Evolutionary conservation across 30 jellyfish, hydroid and myxozoan species (phyloP).

Genomic region (Nemopilema nomurai): DNA sequence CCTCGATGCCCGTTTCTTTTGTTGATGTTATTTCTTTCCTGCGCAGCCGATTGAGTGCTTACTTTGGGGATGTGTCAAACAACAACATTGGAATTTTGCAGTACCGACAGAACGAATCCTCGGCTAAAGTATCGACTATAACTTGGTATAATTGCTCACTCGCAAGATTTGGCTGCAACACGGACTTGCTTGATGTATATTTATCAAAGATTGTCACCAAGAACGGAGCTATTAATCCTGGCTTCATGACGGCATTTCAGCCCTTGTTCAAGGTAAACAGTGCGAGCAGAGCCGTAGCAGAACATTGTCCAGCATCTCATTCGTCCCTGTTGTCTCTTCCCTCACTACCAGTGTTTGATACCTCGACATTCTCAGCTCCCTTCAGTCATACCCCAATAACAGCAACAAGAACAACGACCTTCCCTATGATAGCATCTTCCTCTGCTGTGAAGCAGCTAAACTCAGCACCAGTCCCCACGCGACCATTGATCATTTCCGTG

Average conservation of each 20-base stretch:
- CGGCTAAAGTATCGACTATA: neutral
- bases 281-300: neutral
- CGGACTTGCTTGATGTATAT: neutral
- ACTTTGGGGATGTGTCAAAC: slow-evolving; percentile 44
- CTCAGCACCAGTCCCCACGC: slow-evolving; percentile 50
- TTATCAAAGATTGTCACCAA: neutral
- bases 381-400: neutral
- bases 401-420: neutral
- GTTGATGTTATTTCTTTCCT: slow-evolving; percentile 20
- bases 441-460: slow-evolving; percentile 15
- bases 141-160: slow-evolving; percentile 76
- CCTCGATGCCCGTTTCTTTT: neutral
- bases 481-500: neutral
- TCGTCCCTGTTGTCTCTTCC: neutral
- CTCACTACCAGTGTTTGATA: neutral
- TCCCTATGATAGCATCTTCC: neutral
- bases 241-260: slow-evolving; percentile 23
- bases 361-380: neutral
- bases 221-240: slow-evolving; percentile 16
- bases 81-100: slow-evolving; percentile 31
- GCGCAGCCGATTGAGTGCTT: neutral
- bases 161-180: slow-evolving; percentile 9
- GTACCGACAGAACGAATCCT: slow-evolving; percentile 22
- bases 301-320: neutral
- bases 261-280: neutral